Percentiles rank a stretch among this genome's conserved stretches.
Evolutionary conservation across 53 echinoderm and acorn worm genomes (phyloP).

Genomic region (Astropecten irregularis): DNA sequence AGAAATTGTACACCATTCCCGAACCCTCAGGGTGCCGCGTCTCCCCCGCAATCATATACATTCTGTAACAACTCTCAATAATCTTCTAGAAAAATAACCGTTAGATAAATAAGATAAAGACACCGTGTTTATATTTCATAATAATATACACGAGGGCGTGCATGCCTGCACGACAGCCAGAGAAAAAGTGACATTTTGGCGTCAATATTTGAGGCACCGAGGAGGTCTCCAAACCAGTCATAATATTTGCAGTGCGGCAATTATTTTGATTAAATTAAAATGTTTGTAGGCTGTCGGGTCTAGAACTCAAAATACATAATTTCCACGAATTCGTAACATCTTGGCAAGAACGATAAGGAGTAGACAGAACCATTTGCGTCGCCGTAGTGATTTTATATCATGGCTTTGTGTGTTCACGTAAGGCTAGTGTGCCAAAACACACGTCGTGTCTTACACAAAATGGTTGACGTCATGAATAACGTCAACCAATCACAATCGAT

Average conservation of each 20-base stretch:
- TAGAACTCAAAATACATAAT: not conserved
- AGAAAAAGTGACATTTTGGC: not conserved
- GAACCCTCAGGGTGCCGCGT: not conserved
- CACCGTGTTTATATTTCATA: slow-evolving; percentile 13
- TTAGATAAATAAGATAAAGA: not conserved
- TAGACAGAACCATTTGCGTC: too few species aligned
- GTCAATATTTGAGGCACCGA: not conserved
- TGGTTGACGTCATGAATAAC: too few species aligned
- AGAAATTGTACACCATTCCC: not conserved
- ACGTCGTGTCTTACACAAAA: too few species aligned
- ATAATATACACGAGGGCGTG: not conserved
- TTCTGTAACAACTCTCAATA: not conserved
- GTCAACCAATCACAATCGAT: not conserved
- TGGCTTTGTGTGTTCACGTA: too few species aligned
- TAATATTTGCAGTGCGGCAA: slow-evolving; percentile 17
- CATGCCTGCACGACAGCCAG: not conserved
- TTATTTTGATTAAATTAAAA: slow-evolving; percentile 32
- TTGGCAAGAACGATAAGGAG: too few species aligned
- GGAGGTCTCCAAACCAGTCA: slow-evolving; percentile 28
- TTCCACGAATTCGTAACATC: slow-evolving; percentile 12
- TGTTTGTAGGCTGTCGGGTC: not conserved
- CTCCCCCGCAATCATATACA: not conserved
- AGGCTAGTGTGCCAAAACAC: too few species aligned
- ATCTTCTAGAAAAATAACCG: not conserved
- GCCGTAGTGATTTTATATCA: too few species aligned